A percentile compares a stretch with the other conserved stretches of the same genome.
phyloP scores from a whole-genome alignment of 2,888 invertebrate species.

The Nomada lathburiana region DNA sequence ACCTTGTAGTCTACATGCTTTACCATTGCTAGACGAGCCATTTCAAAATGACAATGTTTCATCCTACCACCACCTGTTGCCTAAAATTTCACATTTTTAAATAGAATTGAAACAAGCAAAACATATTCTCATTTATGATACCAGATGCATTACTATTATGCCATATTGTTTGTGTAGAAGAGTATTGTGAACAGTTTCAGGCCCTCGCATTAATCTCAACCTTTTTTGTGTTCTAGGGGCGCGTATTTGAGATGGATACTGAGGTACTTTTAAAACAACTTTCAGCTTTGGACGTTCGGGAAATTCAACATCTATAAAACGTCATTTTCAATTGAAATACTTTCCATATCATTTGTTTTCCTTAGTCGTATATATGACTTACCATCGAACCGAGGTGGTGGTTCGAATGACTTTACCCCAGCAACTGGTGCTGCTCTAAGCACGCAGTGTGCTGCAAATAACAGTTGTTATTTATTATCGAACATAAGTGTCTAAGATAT shows the following conservation, averaged over 20 bases:
- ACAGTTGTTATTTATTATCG: neutral
- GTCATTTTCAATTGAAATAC: neutral
- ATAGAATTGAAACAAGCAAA: neutral
- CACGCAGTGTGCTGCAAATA: slow-evolving; percentile 10
- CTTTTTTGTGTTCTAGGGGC: slow-evolving; percentile 94
- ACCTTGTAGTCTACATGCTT: slow-evolving; percentile 91
- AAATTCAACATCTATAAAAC: slow-evolving; percentile 72
- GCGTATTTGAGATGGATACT: slow-evolving; percentile 88
- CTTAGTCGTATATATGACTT: neutral
- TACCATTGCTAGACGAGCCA: slow-evolving; percentile 92
- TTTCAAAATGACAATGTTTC: slow-evolving; percentile 93
- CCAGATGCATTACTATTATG: slow-evolving; percentile 90
- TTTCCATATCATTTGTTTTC: neutral
- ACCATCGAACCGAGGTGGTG: neutral
- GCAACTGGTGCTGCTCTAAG: neutral
- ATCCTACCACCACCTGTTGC: slow-evolving; percentile 94
- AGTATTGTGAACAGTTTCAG: slow-evolving; percentile 93
- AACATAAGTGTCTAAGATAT: neutral
- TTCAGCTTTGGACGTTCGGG: slow-evolving; percentile 89
- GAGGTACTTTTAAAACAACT: slow-evolving; percentile 90
- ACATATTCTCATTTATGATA: neutral
- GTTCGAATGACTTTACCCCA: slow-evolving; percentile 10
- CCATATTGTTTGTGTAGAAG: slow-evolving; percentile 97
- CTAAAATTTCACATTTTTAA: slow-evolving; percentile 83
- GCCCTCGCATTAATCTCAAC: slow-evolving; percentile 94